Evolutionary conservation across 2,797 vertebrate species (phyloP).

Genomic region (Cephalopachus bancanus): DNA sequence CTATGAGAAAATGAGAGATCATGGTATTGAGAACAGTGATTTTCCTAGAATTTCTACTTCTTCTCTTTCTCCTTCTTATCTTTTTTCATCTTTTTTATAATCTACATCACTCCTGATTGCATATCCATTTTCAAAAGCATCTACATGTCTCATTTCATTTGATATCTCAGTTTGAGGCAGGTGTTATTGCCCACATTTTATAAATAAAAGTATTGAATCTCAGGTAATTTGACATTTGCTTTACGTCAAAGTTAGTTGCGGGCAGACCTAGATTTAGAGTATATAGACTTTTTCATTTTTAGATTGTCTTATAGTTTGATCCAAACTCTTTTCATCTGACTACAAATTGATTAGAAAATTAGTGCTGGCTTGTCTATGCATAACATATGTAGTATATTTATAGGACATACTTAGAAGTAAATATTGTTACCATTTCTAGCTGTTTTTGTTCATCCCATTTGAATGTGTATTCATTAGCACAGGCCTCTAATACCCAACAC

Average conservation of each 20-base stretch:
- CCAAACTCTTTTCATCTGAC: slow-evolving; percentile 20
- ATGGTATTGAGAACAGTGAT: neutral
- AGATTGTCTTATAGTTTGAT: neutral
- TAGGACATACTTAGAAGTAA: slow-evolving; percentile 29
- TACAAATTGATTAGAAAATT: slow-evolving; percentile 31
- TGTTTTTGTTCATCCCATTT: neutral
- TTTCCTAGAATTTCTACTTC: neutral
- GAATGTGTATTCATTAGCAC: neutral
- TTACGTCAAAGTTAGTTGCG: slow-evolving; percentile 27
- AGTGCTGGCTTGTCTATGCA: neutral
- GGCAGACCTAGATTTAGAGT: slow-evolving; percentile 31
- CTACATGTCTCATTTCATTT: slow-evolving; percentile 46
- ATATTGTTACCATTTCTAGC: neutral
- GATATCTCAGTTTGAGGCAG: slow-evolving; percentile 56
- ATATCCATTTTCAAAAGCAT: slow-evolving; percentile 60
- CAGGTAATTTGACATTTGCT: slow-evolving; percentile 65
- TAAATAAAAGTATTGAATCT: slow-evolving; percentile 70
- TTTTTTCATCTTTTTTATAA: slow-evolving; percentile 22
- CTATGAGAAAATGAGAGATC: neutral
- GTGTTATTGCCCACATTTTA: slow-evolving; percentile 47
- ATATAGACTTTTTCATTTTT: neutral
- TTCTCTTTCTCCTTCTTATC: neutral
- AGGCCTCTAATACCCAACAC: neutral
- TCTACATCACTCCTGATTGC: slow-evolving; percentile 26
- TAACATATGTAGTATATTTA: slow-evolving; percentile 22